phyloP scores from a whole-genome alignment of 2,113 vertebrate species.

The Myotis brandtii region DNA sequence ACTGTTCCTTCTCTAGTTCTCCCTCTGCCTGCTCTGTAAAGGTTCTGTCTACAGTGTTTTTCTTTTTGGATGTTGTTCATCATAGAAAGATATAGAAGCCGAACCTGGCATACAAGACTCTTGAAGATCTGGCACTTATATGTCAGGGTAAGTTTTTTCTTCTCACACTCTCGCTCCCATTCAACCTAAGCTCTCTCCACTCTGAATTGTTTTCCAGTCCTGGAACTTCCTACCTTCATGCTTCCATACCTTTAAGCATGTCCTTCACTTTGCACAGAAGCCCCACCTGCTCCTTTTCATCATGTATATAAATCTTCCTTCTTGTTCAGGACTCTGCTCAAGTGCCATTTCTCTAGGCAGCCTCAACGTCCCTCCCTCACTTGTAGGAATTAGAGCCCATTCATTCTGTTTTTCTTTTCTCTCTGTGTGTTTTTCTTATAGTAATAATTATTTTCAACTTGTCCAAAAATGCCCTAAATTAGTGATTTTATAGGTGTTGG shows the following conservation, averaged over 20 bases:
- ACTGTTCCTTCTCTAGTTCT: not conserved
- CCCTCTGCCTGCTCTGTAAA: not conserved
- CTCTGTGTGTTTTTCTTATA: not conserved
- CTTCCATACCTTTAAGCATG: not conserved
- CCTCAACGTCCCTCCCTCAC: not conserved
- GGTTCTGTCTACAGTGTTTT: not conserved
- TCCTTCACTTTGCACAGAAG: not conserved
- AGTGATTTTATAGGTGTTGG: not conserved
- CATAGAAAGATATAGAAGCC: not conserved
- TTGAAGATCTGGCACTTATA: not conserved
- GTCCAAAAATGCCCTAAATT: not conserved
- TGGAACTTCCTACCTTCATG: not conserved
- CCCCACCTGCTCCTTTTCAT: not conserved
- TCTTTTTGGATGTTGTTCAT: slow-evolving; percentile 23
- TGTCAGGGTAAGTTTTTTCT: not conserved
- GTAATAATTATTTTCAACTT: not conserved
- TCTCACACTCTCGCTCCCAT: not conserved
- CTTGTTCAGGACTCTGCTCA: not conserved
- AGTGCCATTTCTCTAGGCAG: not conserved
- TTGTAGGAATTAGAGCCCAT: not conserved
- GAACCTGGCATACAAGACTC: not conserved
- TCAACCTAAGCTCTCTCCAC: not conserved
- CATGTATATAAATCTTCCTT: not conserved
- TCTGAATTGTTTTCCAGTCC: not conserved
- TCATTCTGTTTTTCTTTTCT: not conserved